These are phyloP conservation scores for Anticlea derivata DNA, from an alignment of 2,888 invertebrate genomes.

Conservation along the genomic window DNA sequence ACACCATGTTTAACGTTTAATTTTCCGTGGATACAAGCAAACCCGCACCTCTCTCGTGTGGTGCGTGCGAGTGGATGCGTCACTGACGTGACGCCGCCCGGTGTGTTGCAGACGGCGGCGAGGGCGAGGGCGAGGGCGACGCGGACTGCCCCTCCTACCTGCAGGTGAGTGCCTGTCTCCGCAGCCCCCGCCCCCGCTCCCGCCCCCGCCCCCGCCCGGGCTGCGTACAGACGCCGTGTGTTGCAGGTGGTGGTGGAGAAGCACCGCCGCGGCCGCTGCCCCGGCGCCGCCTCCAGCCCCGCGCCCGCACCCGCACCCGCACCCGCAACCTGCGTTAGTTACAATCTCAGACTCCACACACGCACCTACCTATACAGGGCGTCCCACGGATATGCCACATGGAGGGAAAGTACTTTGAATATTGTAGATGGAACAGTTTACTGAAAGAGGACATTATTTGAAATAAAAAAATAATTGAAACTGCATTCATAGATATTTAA, in stretches of 20 bases:
- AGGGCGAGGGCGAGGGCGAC: conserved; percentile 9
- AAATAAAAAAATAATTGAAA: too few relatives aligned
- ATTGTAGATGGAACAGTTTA: too few relatives aligned
- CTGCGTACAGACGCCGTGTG: not conserved
- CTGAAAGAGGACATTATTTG: too few relatives aligned
- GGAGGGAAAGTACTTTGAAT: too few relatives aligned
- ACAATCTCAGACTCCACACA: not conserved
- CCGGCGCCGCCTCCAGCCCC: conserved; percentile 10
- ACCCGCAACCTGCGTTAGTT: conserved; percentile 7
- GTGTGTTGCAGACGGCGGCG: conserved; percentile 4
- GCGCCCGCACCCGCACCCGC: not conserved
- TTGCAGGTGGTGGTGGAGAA: conserved; percentile 31
- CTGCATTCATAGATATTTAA: too few relatives aligned
- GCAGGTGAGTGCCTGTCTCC: conserved; percentile 17
- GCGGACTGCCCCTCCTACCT: conserved; percentile 25
- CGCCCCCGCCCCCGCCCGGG: not conserved
- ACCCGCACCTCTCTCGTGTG: too few relatives aligned
- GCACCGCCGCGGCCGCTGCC: conserved; percentile 15
- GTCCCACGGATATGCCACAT: too few relatives aligned
- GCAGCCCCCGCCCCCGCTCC: not conserved
- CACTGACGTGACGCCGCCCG: not conserved
- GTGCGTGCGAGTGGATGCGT: not conserved
- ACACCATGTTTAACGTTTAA: too few relatives aligned
- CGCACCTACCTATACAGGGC: not conserved
- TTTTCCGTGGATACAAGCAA: too few relatives aligned